A percentile compares a stretch with the other conserved stretches of the same genome.
phyloP scores from a whole-genome alignment of 1,140 invertebrate species.

The Drosophila triauraria region DNA sequence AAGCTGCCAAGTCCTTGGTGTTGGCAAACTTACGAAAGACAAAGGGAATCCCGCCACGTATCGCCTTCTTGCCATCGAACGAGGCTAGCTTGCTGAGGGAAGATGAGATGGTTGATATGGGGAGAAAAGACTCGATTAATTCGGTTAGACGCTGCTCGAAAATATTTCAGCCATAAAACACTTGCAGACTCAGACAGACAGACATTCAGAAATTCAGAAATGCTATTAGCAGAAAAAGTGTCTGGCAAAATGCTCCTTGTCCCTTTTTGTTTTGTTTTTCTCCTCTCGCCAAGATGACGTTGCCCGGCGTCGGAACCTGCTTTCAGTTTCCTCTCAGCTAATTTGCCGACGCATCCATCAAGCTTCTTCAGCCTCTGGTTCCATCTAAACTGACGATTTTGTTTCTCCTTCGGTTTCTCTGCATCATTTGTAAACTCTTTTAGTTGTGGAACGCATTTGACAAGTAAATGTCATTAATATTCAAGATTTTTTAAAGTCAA shows the following conservation, averaged over 20 bases:
- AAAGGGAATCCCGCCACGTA: constrained; percentile 97
- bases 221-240: constrained; percentile 72
- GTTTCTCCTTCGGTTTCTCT: background rate
- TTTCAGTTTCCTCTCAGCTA: constrained; percentile 68
- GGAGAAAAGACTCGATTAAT: constrained; percentile 65
- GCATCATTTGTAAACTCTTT: constrained; percentile 58
- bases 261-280: constrained; percentile 51
- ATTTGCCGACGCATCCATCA: constrained; percentile 80
- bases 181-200: constrained; percentile 48
- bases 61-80: constrained; percentile 97
- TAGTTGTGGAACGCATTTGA: constrained; percentile 47
- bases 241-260: constrained; percentile 77
- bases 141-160: constrained; percentile 45
- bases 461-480: constrained; percentile 52
- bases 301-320: constrained; percentile 37
- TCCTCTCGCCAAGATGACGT: constrained; percentile 35
- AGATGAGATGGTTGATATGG: constrained; percentile 56
- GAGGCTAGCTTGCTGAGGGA: constrained; percentile 94
- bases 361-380: constrained; percentile 31
- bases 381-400: constrained; percentile 25
- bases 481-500: constrained; percentile 1
- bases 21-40: constrained; percentile 95
- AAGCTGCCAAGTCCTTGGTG: background rate
- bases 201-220: constrained; percentile 80
- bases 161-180: constrained; percentile 68